Base-by-base conservation (phyloP, 2,113 vertebrate genomes). In the Saimiri boliviensis region DNA sequence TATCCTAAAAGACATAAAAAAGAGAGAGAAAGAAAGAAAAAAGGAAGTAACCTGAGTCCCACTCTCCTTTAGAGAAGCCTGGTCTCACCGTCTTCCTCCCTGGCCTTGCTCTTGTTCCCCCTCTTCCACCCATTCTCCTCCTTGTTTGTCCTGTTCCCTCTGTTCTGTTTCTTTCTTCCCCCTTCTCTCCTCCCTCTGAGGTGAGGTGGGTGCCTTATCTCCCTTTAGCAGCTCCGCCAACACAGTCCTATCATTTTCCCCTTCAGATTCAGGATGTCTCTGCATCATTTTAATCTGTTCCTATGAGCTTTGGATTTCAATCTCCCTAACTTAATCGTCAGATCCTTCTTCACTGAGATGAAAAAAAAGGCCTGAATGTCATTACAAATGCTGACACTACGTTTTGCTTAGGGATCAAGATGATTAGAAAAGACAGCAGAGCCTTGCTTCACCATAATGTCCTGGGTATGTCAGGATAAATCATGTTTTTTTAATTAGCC, bases 261-360 rank as follows among this genome's bases (percentile, higher is more conserved):
- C n/a, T 81, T 1, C 8, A 60, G 81, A 58, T 54, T 92, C 71
- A 11, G 17, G 56, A 40, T 42, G 56, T 52, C 66, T 84, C 40
- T 8, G 82, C 71, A 70, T 76, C 91, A 47, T 71, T 95, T 95
- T 94, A 90, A 96, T 94, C 93, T 91, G 42, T 94, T 96, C 93
- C 93, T 80, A 60, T 66, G 70, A 84, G 58, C 37, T 97, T 91
- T 97, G 89, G 20, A 68, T 96, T 92, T 52, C 49, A 54, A 37
- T 85, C 88, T 93, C 89, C 45, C 35, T 95, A 52, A 94, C 70
- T 86, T 94, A 76, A 92, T 96, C 91, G 96, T 97, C 76, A 93
- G 91, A 56, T 35, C 47, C 20, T 58, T 87, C 35, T 86, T 94
- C 20, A 89, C 76, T 27, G 86, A 91, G 37, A 88, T 88, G 58